A percentile compares a stretch with the other conserved stretches of the same genome.
Conservation (phyloP, 2,113 vertebrate genomes). For the Neodon shergylaensis region DNA sequence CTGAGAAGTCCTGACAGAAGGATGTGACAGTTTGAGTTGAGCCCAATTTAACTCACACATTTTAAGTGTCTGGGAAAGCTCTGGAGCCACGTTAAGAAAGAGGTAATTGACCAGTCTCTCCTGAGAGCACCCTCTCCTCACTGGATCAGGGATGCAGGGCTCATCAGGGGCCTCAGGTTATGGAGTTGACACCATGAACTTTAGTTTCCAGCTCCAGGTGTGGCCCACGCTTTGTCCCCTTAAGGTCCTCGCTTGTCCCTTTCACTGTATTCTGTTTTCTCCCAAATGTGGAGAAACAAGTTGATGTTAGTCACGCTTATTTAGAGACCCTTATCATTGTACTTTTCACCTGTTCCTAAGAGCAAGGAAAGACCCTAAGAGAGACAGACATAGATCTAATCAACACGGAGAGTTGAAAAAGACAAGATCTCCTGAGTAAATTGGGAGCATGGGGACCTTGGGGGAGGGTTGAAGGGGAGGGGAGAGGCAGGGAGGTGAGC, state of each 20-base stretch:
- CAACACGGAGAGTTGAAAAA: no score
- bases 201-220: neutral
- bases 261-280: neutral
- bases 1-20: neutral
- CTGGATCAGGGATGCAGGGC: neutral
- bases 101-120: neutral
- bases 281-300: neutral
- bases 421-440: no score
- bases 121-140: neutral
- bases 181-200: neutral
- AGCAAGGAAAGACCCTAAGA: no score
- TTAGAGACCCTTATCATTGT: no score
- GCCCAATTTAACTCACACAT: constrained; percentile 28
- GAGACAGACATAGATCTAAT: no score
- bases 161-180: neutral
- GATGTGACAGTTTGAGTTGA: neutral
- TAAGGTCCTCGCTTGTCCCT: neutral
- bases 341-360: no score
- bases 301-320: neutral
- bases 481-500: no score
- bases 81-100: neutral
- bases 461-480: no score
- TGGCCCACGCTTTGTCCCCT: neutral
- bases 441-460: no score
- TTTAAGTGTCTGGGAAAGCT: neutral